These are phyloP conservation scores for Hystrix brachyura DNA, from an alignment of 2,113 vertebrate genomes.

Conservation along the genomic window DNA sequence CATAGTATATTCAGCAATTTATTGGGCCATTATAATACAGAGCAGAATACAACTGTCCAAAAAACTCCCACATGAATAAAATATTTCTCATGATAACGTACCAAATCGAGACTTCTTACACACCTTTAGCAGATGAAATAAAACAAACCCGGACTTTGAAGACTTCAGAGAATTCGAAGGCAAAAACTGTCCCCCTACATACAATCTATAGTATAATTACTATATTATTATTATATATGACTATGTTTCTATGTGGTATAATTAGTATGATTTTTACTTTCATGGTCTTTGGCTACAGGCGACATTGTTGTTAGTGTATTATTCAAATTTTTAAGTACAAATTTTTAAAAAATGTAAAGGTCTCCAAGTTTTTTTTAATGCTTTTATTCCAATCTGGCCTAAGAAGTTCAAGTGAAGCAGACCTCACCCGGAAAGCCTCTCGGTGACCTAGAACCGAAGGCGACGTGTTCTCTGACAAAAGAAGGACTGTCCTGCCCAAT, in stretches of 20 bases:
- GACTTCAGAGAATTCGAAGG: slow-evolving; percentile 70
- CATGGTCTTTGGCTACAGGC: slow-evolving; percentile 36
- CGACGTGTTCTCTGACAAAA: slow-evolving; percentile 31
- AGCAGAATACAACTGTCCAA: slow-evolving; percentile 86
- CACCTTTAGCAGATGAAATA: slow-evolving; percentile 71
- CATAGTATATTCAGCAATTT: slow-evolving; percentile 91
- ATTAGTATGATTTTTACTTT: slow-evolving; percentile 44
- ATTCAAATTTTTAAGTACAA: slow-evolving; percentile 55
- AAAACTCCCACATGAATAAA: slow-evolving; percentile 88
- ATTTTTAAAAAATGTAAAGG: slow-evolving; percentile 10
- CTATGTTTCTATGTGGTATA: background rate
- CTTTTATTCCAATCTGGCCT: slow-evolving; percentile 73
- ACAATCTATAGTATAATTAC: slow-evolving; percentile 77
- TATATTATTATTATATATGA: slow-evolving; percentile 9
- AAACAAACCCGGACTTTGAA: slow-evolving; percentile 65
- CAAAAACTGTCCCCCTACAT: slow-evolving; percentile 65
- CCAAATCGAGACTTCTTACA: slow-evolving; percentile 77
- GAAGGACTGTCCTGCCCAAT: background rate
- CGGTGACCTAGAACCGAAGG: slow-evolving; percentile 65
- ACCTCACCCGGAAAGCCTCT: slow-evolving; percentile 76
- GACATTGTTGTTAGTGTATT: slow-evolving; percentile 75
- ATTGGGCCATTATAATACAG: slow-evolving; percentile 87
- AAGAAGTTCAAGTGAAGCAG: slow-evolving; percentile 60
- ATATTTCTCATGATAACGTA: slow-evolving; percentile 82
- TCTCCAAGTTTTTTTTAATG: slow-evolving; percentile 79